Conservation (phyloP, 1,140 invertebrate genomes). For the Zophobas atratus region DNA sequence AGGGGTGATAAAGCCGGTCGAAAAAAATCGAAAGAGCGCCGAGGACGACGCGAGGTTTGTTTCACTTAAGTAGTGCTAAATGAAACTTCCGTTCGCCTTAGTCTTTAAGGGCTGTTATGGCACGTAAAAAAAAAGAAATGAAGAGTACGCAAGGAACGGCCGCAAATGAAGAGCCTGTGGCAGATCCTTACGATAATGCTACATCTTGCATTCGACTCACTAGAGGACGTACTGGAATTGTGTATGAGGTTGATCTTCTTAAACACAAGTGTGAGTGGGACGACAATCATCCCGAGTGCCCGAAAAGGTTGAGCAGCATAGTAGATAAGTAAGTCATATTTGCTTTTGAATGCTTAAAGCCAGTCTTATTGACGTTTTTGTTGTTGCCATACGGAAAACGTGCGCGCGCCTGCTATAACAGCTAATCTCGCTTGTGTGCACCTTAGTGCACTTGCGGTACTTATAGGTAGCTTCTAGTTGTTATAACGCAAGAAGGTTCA, state of each 20-base stretch:
- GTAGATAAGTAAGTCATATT: conserved; percentile 74
- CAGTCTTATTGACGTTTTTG: too few species aligned
- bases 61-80: too few species aligned
- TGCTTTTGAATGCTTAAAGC: not conserved
- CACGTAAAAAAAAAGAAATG: conserved; percentile 27
- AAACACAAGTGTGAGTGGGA: conserved; percentile 90
- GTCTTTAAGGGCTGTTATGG: conserved; percentile 36
- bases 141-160: not conserved
- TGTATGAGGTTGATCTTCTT: conserved; percentile 84
- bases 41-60: not conserved
- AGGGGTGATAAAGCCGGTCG: too few species aligned
- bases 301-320: conserved; percentile 79
- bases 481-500: too few species aligned
- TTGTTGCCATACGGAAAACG: too few species aligned
- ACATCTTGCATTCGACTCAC: conserved; percentile 22
- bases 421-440: too few species aligned
- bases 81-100: not conserved
- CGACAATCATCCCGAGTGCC: conserved; percentile 85
- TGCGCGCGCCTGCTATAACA: too few species aligned
- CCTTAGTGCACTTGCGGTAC: too few species aligned
- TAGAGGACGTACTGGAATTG: conserved; percentile 77
- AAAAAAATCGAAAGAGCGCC: too few species aligned
- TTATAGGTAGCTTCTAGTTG: too few species aligned
- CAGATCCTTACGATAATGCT: conserved; percentile 31
- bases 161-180: not conserved